Base-by-base conservation (phyloP, 2,888 invertebrate species). In the Sarcophaga subvicina region DNA sequence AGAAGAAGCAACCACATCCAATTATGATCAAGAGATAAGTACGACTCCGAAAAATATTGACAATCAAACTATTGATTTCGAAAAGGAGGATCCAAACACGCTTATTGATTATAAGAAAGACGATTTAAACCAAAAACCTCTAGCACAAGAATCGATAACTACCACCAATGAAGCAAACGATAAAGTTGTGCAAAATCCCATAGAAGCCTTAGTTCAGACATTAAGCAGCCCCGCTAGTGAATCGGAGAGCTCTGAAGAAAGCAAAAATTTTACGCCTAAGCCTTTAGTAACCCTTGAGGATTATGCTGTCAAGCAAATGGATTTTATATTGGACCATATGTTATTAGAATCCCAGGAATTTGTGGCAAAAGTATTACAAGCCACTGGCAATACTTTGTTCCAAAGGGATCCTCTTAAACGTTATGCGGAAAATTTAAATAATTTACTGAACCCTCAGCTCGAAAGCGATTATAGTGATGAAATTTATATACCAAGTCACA, bases 311-410 rank as follows among this genome's bases (percentile, higher is more conserved):
- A 71, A 73, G 8, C 82, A 88, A 77, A 85, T 88, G 80, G 73
- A 78, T 62, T 86, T 82, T 37, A 85, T 88, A 17, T 59, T 88
- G n/a, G 69, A 88, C 75, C 78, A 88, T 14, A 70, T 88, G 17
- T 47, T 88, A 0, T 17, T 62, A 5, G 69, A 86, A 20, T 84
- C 67, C 10, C 84, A 86, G 64, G 77, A 77, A 22, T 86, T 88
- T 80, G 77, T 86, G 0, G 54, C 70, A 0, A 63, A 85, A 60
- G 77, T 86, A n/a, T 45, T 86, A 22, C 76, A 86, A n/a, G 77
- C 80, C n/a, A 71, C 60, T 3, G 22, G 73, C 4, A 76, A 80
- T 54, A 60, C 77, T 0, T 47, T 62, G 5, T 79, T 73, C 20
- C 79, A 59, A 14, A 47, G 84, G 3, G 84, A 80, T 47, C 17